Conservation (phyloP, 2,797 vertebrate species). For the Myotis daubentonii region DNA sequence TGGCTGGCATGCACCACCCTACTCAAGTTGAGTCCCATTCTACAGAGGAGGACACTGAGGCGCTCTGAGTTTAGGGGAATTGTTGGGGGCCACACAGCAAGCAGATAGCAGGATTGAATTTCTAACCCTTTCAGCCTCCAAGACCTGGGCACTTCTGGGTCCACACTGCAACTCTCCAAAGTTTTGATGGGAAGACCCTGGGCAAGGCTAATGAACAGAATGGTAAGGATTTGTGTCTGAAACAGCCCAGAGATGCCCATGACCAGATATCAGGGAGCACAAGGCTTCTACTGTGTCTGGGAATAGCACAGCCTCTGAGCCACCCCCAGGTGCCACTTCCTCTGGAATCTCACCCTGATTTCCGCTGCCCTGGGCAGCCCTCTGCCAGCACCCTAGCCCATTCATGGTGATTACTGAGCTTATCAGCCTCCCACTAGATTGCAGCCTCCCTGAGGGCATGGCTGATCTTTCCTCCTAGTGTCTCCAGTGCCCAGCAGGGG, state of each 20-base stretch:
- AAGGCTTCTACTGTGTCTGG: background rate
- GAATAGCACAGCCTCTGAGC: background rate
- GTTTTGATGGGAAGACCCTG: background rate
- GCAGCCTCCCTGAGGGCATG: background rate
- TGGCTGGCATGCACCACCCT: accelerated
- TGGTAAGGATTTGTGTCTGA: background rate
- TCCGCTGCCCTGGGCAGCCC: background rate
- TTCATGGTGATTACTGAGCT: background rate
- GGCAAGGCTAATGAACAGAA: background rate
- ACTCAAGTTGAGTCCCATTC: background rate
- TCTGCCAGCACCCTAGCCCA: background rate
- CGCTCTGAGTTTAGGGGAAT: background rate
- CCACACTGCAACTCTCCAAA: background rate
- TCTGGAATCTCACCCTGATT: background rate
- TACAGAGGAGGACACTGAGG: background rate
- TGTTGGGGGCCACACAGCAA: background rate
- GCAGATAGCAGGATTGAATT: background rate
- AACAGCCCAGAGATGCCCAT: background rate
- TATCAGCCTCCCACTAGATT: background rate
- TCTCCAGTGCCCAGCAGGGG: background rate
- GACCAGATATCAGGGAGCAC: background rate
- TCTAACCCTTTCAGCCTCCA: background rate
- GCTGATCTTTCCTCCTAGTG: background rate
- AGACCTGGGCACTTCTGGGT: background rate
- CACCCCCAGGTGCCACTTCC: background rate